phyloP scores from a whole-genome alignment of 2,113 vertebrate species.

The Atlantisia rogersi region DNA sequence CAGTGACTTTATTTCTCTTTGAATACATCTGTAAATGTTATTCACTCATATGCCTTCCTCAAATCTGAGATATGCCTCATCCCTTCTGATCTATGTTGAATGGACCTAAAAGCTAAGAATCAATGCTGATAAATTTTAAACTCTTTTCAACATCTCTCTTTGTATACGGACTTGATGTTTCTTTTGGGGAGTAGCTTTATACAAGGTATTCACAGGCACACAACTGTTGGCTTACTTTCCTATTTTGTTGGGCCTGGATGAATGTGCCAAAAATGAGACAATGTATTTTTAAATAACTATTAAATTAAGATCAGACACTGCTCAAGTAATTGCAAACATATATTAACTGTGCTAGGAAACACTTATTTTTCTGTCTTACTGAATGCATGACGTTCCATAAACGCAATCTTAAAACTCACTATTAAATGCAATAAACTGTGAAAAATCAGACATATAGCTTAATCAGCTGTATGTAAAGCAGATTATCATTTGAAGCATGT shows the following conservation, averaged over 20 bases:
- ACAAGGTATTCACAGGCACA: background rate
- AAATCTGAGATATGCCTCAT: background rate
- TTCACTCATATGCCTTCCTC: background rate
- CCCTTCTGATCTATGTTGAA: background rate
- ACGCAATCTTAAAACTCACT: background rate
- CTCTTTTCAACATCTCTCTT: background rate
- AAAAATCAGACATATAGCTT: background rate
- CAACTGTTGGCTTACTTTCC: background rate
- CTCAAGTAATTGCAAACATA: background rate
- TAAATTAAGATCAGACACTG: background rate
- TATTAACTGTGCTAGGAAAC: background rate
- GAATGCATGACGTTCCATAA: background rate
- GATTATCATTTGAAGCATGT: slow-evolving; percentile 68
- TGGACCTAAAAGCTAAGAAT: background rate
- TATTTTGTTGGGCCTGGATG: background rate
- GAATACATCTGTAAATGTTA: background rate
- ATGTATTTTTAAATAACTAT: background rate
- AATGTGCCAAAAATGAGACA: background rate
- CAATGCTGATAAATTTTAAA: background rate
- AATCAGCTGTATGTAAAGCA: slow-evolving; percentile 49
- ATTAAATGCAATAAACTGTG: background rate
- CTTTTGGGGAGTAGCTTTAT: background rate
- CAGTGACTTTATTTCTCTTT: background rate
- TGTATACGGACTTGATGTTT: background rate
- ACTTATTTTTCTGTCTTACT: background rate